phyloP scores from a whole-genome alignment of 2,888 invertebrate genomes.

The Hypolimnas misippus region DNA sequence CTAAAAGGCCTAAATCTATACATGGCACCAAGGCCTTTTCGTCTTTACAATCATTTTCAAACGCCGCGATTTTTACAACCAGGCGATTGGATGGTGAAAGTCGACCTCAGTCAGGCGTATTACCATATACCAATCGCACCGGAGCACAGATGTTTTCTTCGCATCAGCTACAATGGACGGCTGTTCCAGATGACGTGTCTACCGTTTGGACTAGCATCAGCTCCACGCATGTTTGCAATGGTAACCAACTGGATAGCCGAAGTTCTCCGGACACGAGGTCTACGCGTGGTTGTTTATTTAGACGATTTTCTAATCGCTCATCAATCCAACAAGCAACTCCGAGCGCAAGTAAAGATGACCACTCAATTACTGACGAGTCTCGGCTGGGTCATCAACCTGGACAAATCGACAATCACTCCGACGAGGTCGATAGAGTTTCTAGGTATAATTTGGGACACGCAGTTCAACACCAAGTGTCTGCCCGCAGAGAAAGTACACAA shows the following conservation, averaged over 20 bases:
- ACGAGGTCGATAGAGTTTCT: neutral
- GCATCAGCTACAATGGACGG: conserved; percentile 24
- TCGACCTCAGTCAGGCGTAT: conserved; percentile 38
- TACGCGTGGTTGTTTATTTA: neutral
- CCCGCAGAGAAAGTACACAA: neutral
- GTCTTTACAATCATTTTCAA: conserved; percentile 28
- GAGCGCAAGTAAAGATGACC: neutral
- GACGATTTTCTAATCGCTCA: neutral
- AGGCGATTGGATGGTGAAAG: conserved; percentile 38
- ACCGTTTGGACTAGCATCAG: neutral
- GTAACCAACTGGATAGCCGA: neutral
- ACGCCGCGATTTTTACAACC: conserved; percentile 33
- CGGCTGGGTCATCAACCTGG: neutral
- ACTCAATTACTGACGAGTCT: neutral
- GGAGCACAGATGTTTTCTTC: conserved; percentile 31
- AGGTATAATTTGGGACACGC: neutral
- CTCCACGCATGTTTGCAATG: neutral
- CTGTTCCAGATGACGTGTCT: neutral
- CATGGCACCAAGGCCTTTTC: conserved; percentile 32
- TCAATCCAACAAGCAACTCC: neutral
- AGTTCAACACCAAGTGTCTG: neutral
- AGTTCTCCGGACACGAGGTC: neutral
- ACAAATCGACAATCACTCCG: neutral
- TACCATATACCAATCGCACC: conserved; percentile 31
- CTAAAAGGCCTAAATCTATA: conserved; percentile 34